phyloP scores from a whole-genome alignment of 1,140 invertebrate species.

The Nebria ingens region DNA sequence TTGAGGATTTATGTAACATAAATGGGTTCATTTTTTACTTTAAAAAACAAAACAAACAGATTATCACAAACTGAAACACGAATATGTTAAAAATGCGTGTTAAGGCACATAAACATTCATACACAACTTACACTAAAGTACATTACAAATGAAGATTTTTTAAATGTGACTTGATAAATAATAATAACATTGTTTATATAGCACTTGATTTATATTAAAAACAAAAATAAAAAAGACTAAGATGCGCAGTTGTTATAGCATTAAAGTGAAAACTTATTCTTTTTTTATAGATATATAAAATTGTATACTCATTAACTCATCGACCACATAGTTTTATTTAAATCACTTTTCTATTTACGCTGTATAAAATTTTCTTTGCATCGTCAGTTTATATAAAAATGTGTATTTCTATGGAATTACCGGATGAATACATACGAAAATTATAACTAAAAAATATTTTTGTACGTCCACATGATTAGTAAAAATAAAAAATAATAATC shows the following conservation, averaged over 20 bases:
- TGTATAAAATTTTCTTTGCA: no score
- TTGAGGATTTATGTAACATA: background rate
- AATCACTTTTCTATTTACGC: no score
- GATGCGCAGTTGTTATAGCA: background rate
- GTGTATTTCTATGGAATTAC: no score
- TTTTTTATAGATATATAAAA: background rate
- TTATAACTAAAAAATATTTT: no score
- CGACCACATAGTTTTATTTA: no score
- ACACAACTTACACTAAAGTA: background rate
- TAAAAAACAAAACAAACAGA: no score
- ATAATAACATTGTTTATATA: no score
- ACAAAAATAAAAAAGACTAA: background rate
- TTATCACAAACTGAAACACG: background rate
- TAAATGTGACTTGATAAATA: background rate
- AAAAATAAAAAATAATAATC: no score
- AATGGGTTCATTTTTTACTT: background rate
- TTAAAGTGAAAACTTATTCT: background rate
- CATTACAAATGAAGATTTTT: background rate
- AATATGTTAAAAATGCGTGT: background rate
- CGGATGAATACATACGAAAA: no score
- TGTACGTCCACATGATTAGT: no score
- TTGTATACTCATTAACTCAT: background rate
- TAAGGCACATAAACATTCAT: conserved; percentile 3
- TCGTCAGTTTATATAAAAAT: no score
- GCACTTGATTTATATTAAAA: background rate